Percentiles rank a stretch among this genome's conserved stretches.
phyloP scores from a whole-genome alignment of 2,113 vertebrate species.

The Cricetomys ansorgei region DNA sequence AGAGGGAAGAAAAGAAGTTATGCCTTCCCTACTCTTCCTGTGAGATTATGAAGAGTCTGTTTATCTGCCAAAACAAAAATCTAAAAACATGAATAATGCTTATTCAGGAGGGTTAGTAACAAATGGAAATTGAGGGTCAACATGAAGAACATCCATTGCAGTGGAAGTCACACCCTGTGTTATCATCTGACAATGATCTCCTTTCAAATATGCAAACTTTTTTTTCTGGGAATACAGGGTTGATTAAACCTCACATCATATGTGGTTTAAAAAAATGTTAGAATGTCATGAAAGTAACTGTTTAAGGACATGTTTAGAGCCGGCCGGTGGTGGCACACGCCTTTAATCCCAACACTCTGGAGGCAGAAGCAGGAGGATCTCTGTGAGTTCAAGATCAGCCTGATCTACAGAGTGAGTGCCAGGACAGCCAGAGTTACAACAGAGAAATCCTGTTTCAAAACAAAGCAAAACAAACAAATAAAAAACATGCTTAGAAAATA shows the following conservation, averaged over 20 bases:
- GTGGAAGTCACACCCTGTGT: background rate
- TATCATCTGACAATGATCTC: background rate
- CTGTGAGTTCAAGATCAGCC: too few relatives aligned
- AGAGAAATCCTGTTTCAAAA: too few relatives aligned
- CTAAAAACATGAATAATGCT: background rate
- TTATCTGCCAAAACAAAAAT: background rate
- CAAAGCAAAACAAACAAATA: too few relatives aligned
- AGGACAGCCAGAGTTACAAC: too few relatives aligned
- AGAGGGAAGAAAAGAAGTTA: background rate
- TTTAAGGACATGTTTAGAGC: background rate
- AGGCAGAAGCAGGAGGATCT: too few relatives aligned
- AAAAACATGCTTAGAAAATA: conserved; percentile 40
- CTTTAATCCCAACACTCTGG: too few relatives aligned
- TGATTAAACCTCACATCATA: conserved; percentile 1
- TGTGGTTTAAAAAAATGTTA: conserved; percentile 14
- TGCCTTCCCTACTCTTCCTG: background rate
- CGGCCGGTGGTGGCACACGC: too few relatives aligned
- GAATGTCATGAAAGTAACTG: background rate
- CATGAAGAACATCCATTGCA: conserved; percentile 3
- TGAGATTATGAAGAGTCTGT: background rate
- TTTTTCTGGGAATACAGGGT: background rate
- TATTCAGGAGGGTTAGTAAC: background rate
- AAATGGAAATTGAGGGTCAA: background rate
- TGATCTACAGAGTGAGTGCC: too few relatives aligned
- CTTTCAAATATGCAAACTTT: conserved; percentile 4